phyloP scores from a whole-genome alignment of 2,797 vertebrate genomes.

The Rhyacichthys aspro region DNA sequence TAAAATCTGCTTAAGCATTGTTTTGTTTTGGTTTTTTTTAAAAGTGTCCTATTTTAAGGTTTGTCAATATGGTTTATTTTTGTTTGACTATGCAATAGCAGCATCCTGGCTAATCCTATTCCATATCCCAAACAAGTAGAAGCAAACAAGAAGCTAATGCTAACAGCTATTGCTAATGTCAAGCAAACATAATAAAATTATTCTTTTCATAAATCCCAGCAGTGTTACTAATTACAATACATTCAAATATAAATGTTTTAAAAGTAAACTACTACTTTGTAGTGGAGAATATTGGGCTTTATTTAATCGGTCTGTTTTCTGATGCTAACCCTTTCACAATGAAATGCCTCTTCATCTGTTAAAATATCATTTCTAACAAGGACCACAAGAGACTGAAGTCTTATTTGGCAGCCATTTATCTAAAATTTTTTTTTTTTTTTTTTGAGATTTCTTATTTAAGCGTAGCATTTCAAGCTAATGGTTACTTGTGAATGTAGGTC shows the following conservation, averaged over 20 bases:
- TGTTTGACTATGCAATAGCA: too few species aligned
- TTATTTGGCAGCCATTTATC: background rate
- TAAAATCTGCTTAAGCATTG: too few species aligned
- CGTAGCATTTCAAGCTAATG: constrained; percentile 10
- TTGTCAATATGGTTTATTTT: too few species aligned
- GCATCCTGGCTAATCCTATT: too few species aligned
- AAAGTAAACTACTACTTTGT: background rate
- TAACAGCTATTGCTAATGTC: background rate
- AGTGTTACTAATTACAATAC: background rate
- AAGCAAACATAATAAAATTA: background rate
- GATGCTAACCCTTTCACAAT: background rate
- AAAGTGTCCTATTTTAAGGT: too few species aligned
- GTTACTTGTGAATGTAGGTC: constrained; percentile 1
- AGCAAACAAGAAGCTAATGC: background rate
- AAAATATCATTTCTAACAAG: background rate
- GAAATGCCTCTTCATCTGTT: background rate
- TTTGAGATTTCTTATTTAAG: background rate
- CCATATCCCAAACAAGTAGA: too few species aligned
- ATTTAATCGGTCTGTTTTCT: background rate
- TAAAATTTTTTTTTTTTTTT: background rate
- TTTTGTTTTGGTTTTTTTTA: too few species aligned
- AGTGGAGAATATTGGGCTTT: background rate
- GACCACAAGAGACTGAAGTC: background rate
- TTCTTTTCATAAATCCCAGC: background rate
- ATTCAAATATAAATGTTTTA: background rate